Evolutionary conservation across 2,113 vertebrate species (phyloP).

Genomic region (Tauraco erythrolophus): DNA sequence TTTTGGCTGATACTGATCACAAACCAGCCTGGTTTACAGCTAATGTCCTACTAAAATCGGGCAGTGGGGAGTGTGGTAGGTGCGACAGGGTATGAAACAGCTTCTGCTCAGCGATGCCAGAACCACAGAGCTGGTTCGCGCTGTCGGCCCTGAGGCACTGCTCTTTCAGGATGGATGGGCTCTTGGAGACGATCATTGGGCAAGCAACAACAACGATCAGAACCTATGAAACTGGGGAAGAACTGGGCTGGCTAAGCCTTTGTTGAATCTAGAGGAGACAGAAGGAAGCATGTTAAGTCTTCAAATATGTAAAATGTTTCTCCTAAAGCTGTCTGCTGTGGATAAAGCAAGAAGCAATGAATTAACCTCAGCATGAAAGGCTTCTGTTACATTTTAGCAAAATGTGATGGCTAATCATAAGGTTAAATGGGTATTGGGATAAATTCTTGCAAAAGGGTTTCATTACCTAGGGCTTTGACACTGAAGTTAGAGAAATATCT

Average conservation of each 20-base stretch:
- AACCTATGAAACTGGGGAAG: not conserved
- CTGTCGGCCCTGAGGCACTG: not conserved
- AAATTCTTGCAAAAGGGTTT: not conserved
- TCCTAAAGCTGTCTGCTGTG: not conserved
- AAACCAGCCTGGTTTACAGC: not conserved
- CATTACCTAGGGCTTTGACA: not conserved
- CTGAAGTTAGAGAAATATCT: not conserved
- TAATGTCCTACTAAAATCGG: accelerated
- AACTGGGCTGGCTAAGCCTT: no score
- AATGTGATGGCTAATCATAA: not conserved
- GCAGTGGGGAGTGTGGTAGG: not conserved
- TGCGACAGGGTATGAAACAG: accelerated
- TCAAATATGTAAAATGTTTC: not conserved
- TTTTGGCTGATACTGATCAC: not conserved
- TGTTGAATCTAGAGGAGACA: not conserved
- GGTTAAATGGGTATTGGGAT: not conserved
- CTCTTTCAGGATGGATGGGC: not conserved
- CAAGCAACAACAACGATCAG: not conserved
- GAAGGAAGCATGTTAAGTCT: not conserved
- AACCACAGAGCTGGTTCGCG: not conserved
- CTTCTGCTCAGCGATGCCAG: not conserved
- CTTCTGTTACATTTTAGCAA: not conserved
- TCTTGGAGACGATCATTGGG: accelerated
- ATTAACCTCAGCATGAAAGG: not conserved
- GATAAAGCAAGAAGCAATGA: not conserved